Conservation (phyloP, 2,113 vertebrate species). For the Pholis gunnellus region DNA sequence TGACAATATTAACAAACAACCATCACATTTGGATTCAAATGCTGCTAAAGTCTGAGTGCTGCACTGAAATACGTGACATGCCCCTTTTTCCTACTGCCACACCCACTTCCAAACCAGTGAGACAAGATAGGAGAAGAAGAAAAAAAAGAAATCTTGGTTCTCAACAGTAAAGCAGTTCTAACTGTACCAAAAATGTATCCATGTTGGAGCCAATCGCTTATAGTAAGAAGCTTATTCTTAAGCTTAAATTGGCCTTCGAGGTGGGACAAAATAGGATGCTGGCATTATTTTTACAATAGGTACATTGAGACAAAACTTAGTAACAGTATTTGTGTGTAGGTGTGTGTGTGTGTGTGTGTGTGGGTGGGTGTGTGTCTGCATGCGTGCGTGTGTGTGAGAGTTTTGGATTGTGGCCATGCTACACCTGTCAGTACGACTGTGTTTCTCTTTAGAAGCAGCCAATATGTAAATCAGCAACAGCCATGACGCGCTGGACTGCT, state of each 20-base stretch:
- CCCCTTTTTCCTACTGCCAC: background rate
- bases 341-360: slow-evolving; percentile 5
- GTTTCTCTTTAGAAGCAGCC: background rate
- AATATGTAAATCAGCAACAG: slow-evolving; percentile 23
- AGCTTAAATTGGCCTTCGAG: background rate
- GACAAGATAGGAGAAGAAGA: background rate
- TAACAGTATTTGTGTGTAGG: background rate
- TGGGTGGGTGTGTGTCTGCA: background rate
- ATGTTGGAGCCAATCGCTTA: background rate
- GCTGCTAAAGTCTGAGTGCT: background rate
- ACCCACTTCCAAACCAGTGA: background rate
- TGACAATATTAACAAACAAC: background rate
- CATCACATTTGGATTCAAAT: background rate
- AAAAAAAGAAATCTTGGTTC: background rate
- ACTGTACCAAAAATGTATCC: background rate
- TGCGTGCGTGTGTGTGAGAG: background rate
- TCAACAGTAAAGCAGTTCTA: background rate
- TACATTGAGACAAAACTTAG: background rate
- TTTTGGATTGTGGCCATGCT: slow-evolving; percentile 1
- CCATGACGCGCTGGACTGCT: slow-evolving; percentile 2
- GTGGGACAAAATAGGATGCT: background rate
- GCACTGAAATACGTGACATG: background rate
- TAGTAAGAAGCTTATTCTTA: background rate
- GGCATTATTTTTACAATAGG: background rate
- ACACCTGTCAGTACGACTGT: background rate